Evolutionary conservation across 1,140 invertebrate species (phyloP).

Genomic region (Penaeus chinensis): DNA sequence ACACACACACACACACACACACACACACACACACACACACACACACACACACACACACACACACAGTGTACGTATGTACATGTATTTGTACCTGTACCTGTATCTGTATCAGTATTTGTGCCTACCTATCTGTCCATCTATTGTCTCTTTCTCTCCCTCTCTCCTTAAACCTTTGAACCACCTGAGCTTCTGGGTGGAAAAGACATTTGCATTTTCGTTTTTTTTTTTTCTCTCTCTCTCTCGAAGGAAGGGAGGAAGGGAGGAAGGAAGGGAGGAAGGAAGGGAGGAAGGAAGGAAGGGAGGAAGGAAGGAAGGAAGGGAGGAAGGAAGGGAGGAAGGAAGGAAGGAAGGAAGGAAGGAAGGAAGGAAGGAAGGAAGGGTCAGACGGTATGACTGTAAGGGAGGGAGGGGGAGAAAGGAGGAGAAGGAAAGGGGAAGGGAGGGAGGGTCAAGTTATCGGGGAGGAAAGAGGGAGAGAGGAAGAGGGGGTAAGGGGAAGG

Average conservation of each 20-base stretch:
- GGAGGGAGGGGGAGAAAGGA: not conserved
- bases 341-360: not conserved
- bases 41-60: not conserved
- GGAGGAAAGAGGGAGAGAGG: not conserved
- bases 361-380: not conserved
- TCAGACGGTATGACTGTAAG: no score
- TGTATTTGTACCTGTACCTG: not conserved
- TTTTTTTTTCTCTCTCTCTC: no score
- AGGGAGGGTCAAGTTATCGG: not conserved
- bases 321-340: not conserved
- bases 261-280: no score
- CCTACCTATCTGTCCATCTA: not conserved
- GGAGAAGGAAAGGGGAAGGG: not conserved
- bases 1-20: not conserved
- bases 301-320: conserved; percentile 8
- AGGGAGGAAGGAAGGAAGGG: not conserved
- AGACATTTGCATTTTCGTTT: no score
- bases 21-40: not conserved
- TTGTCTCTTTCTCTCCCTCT: not conserved
- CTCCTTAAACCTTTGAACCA: not conserved
- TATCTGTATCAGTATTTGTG: not conserved
- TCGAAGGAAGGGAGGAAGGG: no score
- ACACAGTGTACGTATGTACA: not conserved
- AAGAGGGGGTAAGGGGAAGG: not conserved
- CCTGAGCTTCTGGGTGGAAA: no score